Conservation (phyloP, 2,888 invertebrate genomes). For the Linnaemya vulpina region DNA sequence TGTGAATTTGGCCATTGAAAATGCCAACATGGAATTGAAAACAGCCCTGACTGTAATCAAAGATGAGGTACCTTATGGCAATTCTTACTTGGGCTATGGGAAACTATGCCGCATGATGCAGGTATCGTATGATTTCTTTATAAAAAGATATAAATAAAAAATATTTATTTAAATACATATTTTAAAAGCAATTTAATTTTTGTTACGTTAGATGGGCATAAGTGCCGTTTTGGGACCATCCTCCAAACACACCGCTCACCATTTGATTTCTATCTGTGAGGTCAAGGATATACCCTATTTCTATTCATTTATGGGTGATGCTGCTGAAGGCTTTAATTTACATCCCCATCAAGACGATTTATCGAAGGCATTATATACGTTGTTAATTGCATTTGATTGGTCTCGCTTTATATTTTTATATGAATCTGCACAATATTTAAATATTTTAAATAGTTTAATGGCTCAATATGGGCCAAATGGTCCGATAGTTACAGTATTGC, state of each 20-base stretch:
- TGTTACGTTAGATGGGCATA: constrained; percentile 85
- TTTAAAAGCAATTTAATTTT: neutral
- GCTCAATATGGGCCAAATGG: constrained; percentile 85
- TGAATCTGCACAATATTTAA: constrained; percentile 84
- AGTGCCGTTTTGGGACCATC: constrained; percentile 93
- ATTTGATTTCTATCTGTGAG: constrained; percentile 92
- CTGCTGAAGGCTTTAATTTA: constrained; percentile 86
- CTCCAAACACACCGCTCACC: constrained; percentile 86
- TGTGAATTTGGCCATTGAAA: constrained; percentile 80
- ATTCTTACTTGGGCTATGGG: constrained; percentile 84
- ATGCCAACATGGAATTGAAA: constrained; percentile 77
- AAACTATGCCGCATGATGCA: constrained; percentile 84
- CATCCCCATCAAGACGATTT: constrained; percentile 88
- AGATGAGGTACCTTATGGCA: constrained; percentile 84
- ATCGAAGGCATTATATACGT: constrained; percentile 87
- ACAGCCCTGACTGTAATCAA: constrained; percentile 68
- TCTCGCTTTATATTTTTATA: constrained; percentile 90
- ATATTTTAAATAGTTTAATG: constrained; percentile 89
- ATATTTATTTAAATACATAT: too few relatives aligned
- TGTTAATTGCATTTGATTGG: constrained; percentile 91
- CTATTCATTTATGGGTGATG: constrained; percentile 89
- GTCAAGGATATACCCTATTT: constrained; percentile 93
- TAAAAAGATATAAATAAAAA: neutral
- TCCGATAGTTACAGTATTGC: constrained; percentile 85
- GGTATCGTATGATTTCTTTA: constrained; percentile 78